A percentile compares a stretch with the other conserved stretches of the same genome.
These are phyloP conservation scores for Baronia brevicornis DNA, from an alignment of 2,888 invertebrate genomes.

Conservation along the genomic window DNA sequence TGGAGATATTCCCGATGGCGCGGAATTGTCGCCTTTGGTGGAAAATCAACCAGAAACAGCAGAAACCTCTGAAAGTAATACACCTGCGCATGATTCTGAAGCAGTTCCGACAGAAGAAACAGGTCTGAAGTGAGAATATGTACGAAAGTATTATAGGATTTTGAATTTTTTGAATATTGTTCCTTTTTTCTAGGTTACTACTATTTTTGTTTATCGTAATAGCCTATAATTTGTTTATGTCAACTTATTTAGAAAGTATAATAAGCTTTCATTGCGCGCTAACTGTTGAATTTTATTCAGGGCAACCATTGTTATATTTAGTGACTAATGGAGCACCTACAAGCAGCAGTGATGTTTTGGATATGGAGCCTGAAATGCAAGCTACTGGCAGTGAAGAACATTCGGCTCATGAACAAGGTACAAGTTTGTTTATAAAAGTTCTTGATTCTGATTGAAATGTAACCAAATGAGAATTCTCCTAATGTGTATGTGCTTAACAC, in stretches of 20 bases:
- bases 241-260: too few species aligned
- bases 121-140: conserved; percentile 28
- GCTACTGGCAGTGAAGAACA: conserved; percentile 40
- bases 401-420: conserved; percentile 45
- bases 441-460: neutral
- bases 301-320: conserved; percentile 26
- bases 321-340: conserved; percentile 57
- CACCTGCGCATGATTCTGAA: conserved; percentile 47
- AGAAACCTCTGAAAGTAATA: conserved; percentile 53
- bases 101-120: conserved; percentile 41
- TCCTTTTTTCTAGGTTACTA: neutral
- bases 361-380: conserved; percentile 41
- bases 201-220: conserved; percentile 8
- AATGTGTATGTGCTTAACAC: too few species aligned
- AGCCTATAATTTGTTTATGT: too few species aligned
- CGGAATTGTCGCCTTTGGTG: conserved; percentile 61
- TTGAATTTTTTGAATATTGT: neutral
- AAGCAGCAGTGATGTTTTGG: conserved; percentile 62
- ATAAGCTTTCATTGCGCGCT: neutral
- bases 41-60: conserved; percentile 53
- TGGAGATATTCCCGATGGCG: conserved; percentile 62
- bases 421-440: neutral
- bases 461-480: too few species aligned
- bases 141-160: conserved; percentile 1
- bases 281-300: conserved; percentile 13